Evolutionary conservation across 2,888 invertebrate genomes (phyloP), one percentile per base, ranked within the genome.

Genomic region (Carpatolechia fugitivella): DNA sequence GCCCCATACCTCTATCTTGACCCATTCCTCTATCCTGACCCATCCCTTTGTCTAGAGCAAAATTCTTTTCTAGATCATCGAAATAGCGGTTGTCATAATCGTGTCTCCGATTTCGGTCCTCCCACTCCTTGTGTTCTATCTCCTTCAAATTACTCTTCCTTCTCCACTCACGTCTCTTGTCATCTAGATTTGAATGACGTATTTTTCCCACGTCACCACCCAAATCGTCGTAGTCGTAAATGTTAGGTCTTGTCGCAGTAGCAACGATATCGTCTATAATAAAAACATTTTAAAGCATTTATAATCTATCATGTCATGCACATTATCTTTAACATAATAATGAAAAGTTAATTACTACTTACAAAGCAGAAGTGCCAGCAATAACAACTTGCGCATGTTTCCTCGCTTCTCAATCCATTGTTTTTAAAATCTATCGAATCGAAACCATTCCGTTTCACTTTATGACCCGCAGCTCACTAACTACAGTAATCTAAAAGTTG

Each of bases 361-460:
- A 89, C 89, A 89, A 35, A 89, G 76, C 52, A 89, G 68, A 56
- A 89, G 74, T 6, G 85, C 84, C 60, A 87, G 69, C 58, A 86
- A 61, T 59, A 89, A 72, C 63, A 86, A 67, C 70, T 72, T 81
- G 51, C 83, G 78, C 89, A 89, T 89, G 68, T 72, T 74, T 64
- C 61, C 62, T 47, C 60, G 50, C 61, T 57, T 52, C 16, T 52
- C 52, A 54, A 31, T 55, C 54, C 57, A 60, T 58, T 60, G 53
- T 55, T 60, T 60, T 60, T 55, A 60, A 71, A 72, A 70, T 68
- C 66, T 66, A 63, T 61, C 61, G 62, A 72, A 70, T 67, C 66
- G 67, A 63, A 62, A 61, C 63, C 56, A 66, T 61, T 70, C 70
- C 68, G 71, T 72, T 76, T 72, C 69, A 70, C 72, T 65, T 66